These are phyloP conservation scores for Saccostrea glomerata DNA, from an alignment of 1,140 invertebrate species.

Conservation along the genomic window DNA sequence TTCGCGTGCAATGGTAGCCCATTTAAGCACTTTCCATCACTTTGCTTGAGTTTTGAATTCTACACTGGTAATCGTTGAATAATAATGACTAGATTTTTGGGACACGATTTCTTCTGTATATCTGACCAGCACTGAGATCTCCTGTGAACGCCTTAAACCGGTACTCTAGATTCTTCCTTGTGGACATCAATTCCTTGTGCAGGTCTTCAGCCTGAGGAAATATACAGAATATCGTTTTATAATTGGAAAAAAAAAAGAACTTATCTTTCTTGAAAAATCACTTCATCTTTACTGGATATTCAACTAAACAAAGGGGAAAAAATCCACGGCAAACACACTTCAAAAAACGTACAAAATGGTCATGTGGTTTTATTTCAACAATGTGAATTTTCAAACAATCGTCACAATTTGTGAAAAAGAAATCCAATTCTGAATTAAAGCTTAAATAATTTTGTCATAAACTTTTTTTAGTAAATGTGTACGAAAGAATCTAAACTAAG, in stretches of 20 bases:
- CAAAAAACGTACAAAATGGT: conserved; percentile 18
- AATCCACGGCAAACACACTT: background rate
- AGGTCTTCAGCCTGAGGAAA: conserved; percentile 68
- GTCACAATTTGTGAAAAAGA: background rate
- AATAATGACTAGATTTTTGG: conserved; percentile 21
- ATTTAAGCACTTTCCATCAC: background rate
- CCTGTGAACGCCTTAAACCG: conserved; percentile 66
- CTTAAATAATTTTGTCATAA: no score
- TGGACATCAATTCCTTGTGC: conserved; percentile 61
- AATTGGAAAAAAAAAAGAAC: background rate
- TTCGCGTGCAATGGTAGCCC: background rate
- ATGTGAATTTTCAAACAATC: background rate
- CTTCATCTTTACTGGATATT: background rate
- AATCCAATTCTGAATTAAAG: no score
- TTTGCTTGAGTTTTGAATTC: background rate
- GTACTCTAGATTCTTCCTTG: conserved; percentile 65
- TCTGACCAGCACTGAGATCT: conserved; percentile 53
- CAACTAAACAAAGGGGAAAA: background rate
- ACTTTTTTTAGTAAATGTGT: no score
- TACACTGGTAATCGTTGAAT: background rate
- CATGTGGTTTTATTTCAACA: conserved; percentile 30
- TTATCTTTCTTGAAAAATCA: background rate
- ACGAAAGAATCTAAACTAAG: no score
- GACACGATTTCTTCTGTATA: conserved; percentile 11
- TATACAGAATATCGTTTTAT: background rate